Percentiles rank a stretch among this genome's conserved stretches.
phyloP scores from a whole-genome alignment of 2,113 vertebrate species.

The Tichodroma muraria region DNA sequence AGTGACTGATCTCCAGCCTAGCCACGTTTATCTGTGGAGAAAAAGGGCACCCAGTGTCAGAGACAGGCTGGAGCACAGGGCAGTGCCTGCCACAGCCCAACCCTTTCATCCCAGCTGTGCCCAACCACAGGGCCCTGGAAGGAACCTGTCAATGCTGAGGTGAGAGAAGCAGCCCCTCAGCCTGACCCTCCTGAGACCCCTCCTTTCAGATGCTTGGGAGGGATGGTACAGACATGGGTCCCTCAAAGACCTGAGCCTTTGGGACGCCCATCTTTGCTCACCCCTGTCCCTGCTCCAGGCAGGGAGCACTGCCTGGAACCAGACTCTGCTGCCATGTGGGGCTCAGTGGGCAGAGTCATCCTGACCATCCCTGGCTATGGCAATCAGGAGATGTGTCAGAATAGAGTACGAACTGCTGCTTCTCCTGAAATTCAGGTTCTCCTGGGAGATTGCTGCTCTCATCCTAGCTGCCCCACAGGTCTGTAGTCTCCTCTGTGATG shows the following conservation, averaged over 20 bases:
- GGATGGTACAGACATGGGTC: accelerated
- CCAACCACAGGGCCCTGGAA: accelerated
- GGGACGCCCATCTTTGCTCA: accelerated
- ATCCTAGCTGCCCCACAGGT: background rate
- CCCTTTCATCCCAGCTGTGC: background rate
- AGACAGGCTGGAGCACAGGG: background rate
- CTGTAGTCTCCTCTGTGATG: background rate
- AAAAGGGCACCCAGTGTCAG: background rate
- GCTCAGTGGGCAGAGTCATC: background rate
- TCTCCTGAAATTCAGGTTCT: background rate
- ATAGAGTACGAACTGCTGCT: background rate
- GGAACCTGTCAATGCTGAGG: accelerated
- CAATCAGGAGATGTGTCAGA: accelerated
- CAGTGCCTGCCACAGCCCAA: background rate
- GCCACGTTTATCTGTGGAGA: background rate
- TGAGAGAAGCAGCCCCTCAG: background rate
- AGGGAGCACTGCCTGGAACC: background rate
- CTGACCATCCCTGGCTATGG: accelerated
- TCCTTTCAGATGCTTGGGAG: background rate
- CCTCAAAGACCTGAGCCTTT: background rate
- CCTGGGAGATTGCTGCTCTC: background rate
- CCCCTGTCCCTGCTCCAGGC: background rate
- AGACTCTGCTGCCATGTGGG: accelerated
- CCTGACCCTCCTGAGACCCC: background rate
- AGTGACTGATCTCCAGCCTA: background rate